A percentile compares a stretch with the other conserved stretches of the same genome.
Evolutionary conservation across 2,888 invertebrate genomes (phyloP).

Genomic region (Mythimna pallens): DNA sequence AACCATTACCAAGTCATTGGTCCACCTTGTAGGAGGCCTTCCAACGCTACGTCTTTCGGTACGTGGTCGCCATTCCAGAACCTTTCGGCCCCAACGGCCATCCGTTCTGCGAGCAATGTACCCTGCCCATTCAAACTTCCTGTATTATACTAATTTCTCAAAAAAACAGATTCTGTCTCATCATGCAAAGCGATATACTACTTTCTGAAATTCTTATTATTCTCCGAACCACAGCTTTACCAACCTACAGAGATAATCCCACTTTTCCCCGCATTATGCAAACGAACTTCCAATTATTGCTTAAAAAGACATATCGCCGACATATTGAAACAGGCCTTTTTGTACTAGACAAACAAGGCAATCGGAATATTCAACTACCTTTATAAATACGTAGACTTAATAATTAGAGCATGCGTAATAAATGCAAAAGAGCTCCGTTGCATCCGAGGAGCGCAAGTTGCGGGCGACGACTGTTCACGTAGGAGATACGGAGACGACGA

Average conservation of each 20-base stretch:
- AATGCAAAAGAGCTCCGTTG: slow-evolving; percentile 66
- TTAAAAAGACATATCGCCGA: slow-evolving; percentile 7
- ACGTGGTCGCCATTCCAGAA: no score
- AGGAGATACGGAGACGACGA: background rate
- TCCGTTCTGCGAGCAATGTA: no score
- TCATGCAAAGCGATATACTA: background rate
- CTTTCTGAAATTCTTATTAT: background rate
- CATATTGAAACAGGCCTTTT: slow-evolving; percentile 49
- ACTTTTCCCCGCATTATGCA: slow-evolving; percentile 1
- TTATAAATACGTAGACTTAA: slow-evolving; percentile 66
- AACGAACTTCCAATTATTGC: slow-evolving; percentile 21
- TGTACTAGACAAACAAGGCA: slow-evolving; percentile 48
- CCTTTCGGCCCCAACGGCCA: no score
- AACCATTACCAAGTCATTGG: no score
- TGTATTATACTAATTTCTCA: background rate
- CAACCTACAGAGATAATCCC: background rate
- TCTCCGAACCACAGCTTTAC: background rate
- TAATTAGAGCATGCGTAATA: slow-evolving; percentile 77
- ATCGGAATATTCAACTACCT: slow-evolving; percentile 51
- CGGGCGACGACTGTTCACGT: slow-evolving; percentile 12
- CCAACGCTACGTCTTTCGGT: no score
- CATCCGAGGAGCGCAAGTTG: slow-evolving; percentile 35
- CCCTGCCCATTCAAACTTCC: no score
- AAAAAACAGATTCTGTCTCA: background rate
- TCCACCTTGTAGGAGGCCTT: no score